Percentiles rank a stretch among this genome's conserved stretches.
Conservation (phyloP, 2,888 invertebrate species). For the Drosophila emarginata region DNA sequence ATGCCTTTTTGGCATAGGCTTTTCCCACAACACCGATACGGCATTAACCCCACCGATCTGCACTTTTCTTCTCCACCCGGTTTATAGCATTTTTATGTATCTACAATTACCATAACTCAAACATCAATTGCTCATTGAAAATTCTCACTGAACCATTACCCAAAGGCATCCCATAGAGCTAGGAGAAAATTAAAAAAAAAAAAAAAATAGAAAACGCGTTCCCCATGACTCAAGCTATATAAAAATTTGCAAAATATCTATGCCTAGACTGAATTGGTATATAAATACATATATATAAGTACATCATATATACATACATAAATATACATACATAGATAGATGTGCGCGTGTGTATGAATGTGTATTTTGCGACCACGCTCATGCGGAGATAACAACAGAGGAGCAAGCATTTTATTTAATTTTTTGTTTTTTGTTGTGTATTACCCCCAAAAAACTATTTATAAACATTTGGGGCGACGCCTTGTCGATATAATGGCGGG, state of each 20-base stretch:
- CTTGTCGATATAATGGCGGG: constrained; percentile 58
- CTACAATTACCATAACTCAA: constrained; percentile 56
- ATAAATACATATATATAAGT: neutral
- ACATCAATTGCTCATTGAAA: constrained; percentile 49
- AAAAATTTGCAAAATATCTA: constrained; percentile 21
- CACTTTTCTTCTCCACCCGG: neutral
- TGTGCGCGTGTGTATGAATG: constrained; percentile 3
- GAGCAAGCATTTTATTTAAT: constrained; percentile 6
- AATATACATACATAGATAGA: neutral
- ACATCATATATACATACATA: neutral
- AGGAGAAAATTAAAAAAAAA: neutral
- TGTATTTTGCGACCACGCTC: constrained; percentile 12
- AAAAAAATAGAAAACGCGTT: constrained; percentile 25
- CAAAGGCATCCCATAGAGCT: constrained; percentile 30
- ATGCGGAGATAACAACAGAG: constrained; percentile 14
- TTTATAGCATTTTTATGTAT: constrained; percentile 51
- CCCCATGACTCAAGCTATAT: constrained; percentile 58
- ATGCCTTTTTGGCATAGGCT: constrained; percentile 2
- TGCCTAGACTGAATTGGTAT: neutral
- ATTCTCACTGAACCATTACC: constrained; percentile 48
- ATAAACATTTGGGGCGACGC: constrained; percentile 70
- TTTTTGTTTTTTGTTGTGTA: constrained; percentile 26
- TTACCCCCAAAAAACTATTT: constrained; percentile 58
- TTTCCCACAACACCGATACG: neutral
- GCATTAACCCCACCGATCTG: neutral